These are phyloP conservation scores for Lithophane ornitopus DNA, from an alignment of 2,888 invertebrate species.

Conservation along the genomic window DNA sequence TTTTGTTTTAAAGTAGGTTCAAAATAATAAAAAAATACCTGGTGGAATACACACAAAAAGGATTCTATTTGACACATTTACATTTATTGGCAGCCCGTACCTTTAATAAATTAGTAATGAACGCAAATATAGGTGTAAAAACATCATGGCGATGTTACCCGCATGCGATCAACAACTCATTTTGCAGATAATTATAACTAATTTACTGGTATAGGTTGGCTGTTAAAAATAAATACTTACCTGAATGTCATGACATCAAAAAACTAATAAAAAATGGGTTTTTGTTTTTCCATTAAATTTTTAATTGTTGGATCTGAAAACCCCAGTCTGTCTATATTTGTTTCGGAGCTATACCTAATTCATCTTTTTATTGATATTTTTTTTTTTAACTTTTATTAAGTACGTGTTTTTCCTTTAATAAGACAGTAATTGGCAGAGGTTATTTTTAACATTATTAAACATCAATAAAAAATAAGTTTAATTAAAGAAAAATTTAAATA, in stretches of 20 bases:
- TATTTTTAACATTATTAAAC: no score
- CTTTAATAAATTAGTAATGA: background rate
- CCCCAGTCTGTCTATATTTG: background rate
- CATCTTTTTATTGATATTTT: no score
- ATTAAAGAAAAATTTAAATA: no score
- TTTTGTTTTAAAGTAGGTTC: no score
- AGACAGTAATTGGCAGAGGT: no score
- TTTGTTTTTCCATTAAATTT: background rate
- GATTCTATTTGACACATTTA: background rate
- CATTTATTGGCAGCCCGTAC: background rate
- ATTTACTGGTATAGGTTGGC: conserved; percentile 11
- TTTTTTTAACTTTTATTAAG: no score
- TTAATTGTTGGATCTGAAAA: conserved; percentile 1
- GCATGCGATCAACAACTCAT: conserved; percentile 23
- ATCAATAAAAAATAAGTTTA: no score
- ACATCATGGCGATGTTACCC: conserved; percentile 8
- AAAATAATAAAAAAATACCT: background rate
- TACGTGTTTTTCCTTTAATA: no score
- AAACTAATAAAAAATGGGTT: conserved; percentile 28
- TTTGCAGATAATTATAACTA: conserved; percentile 11
- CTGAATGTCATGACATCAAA: background rate
- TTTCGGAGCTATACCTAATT: background rate
- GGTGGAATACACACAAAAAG: background rate
- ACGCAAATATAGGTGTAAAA: background rate
- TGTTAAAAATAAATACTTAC: background rate